Evolutionary conservation across 2,888 invertebrate species (phyloP), one percentile per base, ranked within the genome.

Genomic region (Neoascia interrupta): DNA sequence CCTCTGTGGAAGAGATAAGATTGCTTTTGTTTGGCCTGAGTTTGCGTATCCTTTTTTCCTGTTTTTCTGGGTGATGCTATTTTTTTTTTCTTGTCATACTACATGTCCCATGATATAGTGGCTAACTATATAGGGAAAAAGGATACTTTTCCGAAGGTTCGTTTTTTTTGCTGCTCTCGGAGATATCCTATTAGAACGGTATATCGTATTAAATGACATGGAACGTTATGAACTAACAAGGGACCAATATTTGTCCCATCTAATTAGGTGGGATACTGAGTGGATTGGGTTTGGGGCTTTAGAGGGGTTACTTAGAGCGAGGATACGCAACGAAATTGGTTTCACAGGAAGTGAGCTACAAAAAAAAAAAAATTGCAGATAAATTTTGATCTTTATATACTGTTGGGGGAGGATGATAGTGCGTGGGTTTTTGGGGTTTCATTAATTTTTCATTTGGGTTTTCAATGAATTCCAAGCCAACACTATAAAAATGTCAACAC

Each of bases 221-320:
- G 54, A 79, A 74, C 76, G 72, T 79, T 79, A 72, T 72, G 72
- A 72, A 79, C 72, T 79, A 76, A 76, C 76, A 76, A 76, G 76
- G 72, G 76, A 79, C 76, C 72, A 72, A 79, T 72, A 79, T 72
- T 47, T 43, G 51, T 56, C 70, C 70, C 70, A 72, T 64, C 76
- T 79, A 72, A 79, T 79, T 79, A 79, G 76, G 64, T 61, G 60
- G 56, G 47, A 61, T 72, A 64, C 23, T 47, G 31, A 47, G 36
- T 47, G 37, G 69, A 36, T 66, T 31, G 54, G 56, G 45, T 36
- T 45, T 23, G 26, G 45, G 31, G n/a, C 31, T 31, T n/a, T 47
- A 47, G 47, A 47, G 54, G 53, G 39, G 47, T 37, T 51, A 36
- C 37, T 36, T 56, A 31, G 6, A 39, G 39, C 39, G 49, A 18